Base-by-base conservation (phyloP, 2,888 invertebrate genomes). In the Nomada fabriciana region DNA sequence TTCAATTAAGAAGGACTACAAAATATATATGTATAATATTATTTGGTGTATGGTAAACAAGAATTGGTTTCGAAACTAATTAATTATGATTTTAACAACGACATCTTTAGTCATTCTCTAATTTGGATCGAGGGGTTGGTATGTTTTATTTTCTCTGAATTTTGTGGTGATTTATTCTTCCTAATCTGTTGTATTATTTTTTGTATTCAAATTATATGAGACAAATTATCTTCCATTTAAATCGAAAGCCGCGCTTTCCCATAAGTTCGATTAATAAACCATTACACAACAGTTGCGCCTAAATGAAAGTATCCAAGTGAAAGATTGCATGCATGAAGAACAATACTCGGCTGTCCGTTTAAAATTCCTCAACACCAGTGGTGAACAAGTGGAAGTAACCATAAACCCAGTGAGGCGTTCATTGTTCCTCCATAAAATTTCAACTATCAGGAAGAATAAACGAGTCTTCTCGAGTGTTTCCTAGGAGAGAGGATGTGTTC, bases 271-370 rank as follows among this genome's bases (percentile, higher is more conserved):
- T 55, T 15, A 23, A 42, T 18, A 52, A 42, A 47, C 2, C 20
- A 18, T 71, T 71, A 20, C 59, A 2, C 47, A 11, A 36, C 18
- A 52, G 18, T 52, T 61, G 36, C 71, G 23, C 61, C 23, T 42
- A 52, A 61, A 61, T 71, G 23, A 68, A 68, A 42, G 61, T 7
- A 61, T 61, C 13, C 3, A 36, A 71, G 18, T 20, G 29, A 61
- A 71, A 23, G 42, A 11, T 18, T 3, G 52, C 50, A 3, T 36
- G 47, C 36, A 23, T 9, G 47, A 23, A 1, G 42, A 71, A 52
- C 23, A 60, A 70, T 70, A 50, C 20, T 20, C 43, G 11, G 18
- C 20, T 42, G 9, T 1, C 50, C 36, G 15, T 42, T 71, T 10
- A 63, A 63, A 25, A 63, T 72, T 53, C 61, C 42, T 55, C 36